These are phyloP conservation scores for Ecliptopera silaceata DNA, from an alignment of 2,888 invertebrate genomes.

Conservation along the genomic window DNA sequence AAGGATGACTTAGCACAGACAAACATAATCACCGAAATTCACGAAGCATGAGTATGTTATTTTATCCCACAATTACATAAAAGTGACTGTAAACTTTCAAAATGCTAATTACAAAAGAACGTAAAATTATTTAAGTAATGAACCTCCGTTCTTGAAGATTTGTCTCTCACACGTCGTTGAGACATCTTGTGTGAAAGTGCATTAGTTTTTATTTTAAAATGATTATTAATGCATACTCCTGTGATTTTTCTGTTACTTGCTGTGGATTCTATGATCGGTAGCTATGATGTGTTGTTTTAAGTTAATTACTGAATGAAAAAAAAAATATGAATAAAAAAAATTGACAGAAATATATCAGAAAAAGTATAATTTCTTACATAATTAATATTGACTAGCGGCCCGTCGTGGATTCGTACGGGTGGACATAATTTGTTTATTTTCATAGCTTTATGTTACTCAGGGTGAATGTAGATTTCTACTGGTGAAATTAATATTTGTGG, in stretches of 20 bases:
- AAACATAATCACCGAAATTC: conserved; percentile 13
- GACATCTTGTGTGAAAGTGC: conserved; percentile 19
- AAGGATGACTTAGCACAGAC: conserved; percentile 34
- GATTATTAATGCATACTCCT: conserved; percentile 29
- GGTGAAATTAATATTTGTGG: no score
- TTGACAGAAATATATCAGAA: no score
- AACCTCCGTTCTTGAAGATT: conserved; percentile 20
- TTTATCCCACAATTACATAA: conserved; percentile 26
- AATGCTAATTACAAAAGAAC: conserved; percentile 34
- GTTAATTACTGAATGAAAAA: no score
- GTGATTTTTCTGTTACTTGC: conserved; percentile 30
- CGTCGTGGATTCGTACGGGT: no score
- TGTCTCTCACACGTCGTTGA: conserved; percentile 28
- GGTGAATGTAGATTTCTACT: no score
- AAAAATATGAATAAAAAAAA: no score
- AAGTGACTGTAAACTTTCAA: conserved; percentile 35
- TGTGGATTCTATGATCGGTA: conserved; percentile 28
- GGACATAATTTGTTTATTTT: no score
- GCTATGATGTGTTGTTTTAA: not conserved
- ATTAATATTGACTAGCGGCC: no score
- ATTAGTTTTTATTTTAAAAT: conserved; percentile 20
- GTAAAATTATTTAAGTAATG: conserved; percentile 28
- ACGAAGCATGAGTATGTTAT: conserved; percentile 8
- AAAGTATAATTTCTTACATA: no score
- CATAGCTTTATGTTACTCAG: no score